These are phyloP conservation scores for Engraulis encrasicolus DNA, from an alignment of 2,113 vertebrate species.

Conservation along the genomic window DNA sequence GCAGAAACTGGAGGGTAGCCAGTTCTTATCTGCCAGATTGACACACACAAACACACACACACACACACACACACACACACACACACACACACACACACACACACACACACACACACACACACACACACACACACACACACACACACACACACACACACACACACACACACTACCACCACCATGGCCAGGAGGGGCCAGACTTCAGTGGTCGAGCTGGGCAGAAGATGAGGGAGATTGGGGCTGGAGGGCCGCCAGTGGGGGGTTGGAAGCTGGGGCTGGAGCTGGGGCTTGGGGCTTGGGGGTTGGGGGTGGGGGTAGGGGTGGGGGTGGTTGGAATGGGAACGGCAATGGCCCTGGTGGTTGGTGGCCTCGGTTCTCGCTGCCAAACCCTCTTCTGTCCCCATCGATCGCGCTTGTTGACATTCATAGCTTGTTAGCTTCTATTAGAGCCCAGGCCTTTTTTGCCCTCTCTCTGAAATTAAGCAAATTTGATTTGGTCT, in stretches of 20 bases:
- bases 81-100: background rate
- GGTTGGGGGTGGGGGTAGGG: too few species aligned
- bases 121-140: background rate
- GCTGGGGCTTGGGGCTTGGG: too few species aligned
- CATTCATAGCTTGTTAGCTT: constrained; percentile 57
- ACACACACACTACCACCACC: background rate
- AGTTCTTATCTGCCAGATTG: background rate
- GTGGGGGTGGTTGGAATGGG: too few species aligned
- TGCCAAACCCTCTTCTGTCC: constrained; percentile 52
- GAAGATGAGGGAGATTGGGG: constrained; percentile 17
- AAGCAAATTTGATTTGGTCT: constrained; percentile 54
- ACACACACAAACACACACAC: background rate
- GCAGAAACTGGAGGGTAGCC: too few species aligned
- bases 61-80: background rate
- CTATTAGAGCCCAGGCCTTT: constrained; percentile 46
- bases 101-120: background rate
- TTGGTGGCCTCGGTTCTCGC: constrained; percentile 2
- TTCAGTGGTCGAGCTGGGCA: background rate
- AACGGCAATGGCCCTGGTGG: constrained; percentile 19
- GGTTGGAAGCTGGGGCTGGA: too few species aligned
- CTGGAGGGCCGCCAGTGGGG: constrained; percentile 55
- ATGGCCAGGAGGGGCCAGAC: background rate
- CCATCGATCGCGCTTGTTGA: constrained; percentile 57
- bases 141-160: background rate
- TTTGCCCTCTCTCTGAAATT: constrained; percentile 53